Evolutionary conservation across 2,888 invertebrate species (phyloP).

Genomic region (Xestobium rufovillosum): DNA sequence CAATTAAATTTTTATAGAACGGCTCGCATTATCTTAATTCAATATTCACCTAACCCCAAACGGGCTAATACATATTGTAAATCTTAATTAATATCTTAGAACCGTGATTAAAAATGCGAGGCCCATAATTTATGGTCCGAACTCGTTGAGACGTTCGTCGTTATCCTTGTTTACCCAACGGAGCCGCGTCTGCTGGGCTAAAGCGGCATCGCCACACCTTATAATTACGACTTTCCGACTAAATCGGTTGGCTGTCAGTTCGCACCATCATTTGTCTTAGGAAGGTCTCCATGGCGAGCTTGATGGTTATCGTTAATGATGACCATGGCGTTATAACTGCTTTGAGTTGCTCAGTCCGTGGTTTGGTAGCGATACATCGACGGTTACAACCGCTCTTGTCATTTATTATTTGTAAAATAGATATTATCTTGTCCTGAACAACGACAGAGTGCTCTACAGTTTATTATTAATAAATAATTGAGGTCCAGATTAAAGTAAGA

Average conservation of each 20-base stretch:
- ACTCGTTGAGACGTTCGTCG: constrained; percentile 8
- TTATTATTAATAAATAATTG: no score
- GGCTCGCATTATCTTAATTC: no score
- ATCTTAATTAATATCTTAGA: no score
- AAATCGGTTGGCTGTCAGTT: constrained; percentile 45
- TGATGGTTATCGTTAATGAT: constrained; percentile 43
- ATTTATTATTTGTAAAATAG: constrained; percentile 22
- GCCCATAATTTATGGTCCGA: constrained; percentile 1
- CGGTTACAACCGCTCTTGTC: constrained; percentile 36
- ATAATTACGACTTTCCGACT: constrained; percentile 48
- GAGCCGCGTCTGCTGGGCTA: constrained; percentile 27
- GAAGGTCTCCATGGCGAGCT: constrained; percentile 34
- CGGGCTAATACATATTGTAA: no score
- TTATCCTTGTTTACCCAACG: constrained; percentile 36
- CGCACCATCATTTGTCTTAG: constrained; percentile 47
- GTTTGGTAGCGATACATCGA: constrained; percentile 32
- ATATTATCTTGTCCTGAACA: no score
- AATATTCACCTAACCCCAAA: no score
- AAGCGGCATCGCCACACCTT: constrained; percentile 40
- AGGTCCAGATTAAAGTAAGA: no score
- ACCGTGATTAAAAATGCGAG: no score
- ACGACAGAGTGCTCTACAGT: no score
- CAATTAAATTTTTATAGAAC: no score
- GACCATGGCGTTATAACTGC: constrained; percentile 28
- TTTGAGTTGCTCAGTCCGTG: constrained; percentile 28